A percentile compares a stretch with the other conserved stretches of the same genome.
Evolutionary conservation across 2,113 vertebrate genomes (phyloP).

Genomic region (Rhinolophus sinicus): DNA sequence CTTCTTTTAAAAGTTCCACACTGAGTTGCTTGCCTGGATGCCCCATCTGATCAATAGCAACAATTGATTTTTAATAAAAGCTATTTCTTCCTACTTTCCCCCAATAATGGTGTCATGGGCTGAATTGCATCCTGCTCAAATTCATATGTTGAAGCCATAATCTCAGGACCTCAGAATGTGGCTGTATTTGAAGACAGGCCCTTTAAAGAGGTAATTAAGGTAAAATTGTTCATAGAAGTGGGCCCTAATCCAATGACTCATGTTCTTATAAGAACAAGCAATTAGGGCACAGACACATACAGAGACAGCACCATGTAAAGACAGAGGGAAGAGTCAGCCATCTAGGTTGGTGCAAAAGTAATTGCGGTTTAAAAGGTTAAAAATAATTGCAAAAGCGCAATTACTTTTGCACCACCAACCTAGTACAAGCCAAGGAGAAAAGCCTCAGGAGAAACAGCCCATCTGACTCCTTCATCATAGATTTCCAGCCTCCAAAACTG

Average conservation of each 20-base stretch:
- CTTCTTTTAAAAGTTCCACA: background rate
- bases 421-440: background rate
- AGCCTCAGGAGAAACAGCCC: background rate
- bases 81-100: background rate
- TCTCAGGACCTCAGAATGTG: background rate
- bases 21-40: background rate
- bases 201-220: background rate
- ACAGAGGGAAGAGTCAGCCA: background rate
- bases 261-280: background rate
- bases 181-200: background rate
- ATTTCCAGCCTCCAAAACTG: background rate
- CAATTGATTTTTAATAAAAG: slow-evolving; percentile 41
- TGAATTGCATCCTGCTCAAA: background rate
- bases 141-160: background rate
- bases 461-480: background rate
- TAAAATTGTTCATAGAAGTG: background rate
- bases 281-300: background rate
- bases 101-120: background rate
- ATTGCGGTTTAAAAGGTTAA: no score
- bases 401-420: no score
- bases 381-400: no score
- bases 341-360: no score
- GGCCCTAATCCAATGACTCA: background rate
- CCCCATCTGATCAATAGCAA: background rate
- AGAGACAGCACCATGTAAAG: background rate